Percentiles rank a stretch among this genome's conserved stretches.
Evolutionary conservation across 2,113 vertebrate genomes (phyloP).

Genomic region (Sylvia atricapilla): DNA sequence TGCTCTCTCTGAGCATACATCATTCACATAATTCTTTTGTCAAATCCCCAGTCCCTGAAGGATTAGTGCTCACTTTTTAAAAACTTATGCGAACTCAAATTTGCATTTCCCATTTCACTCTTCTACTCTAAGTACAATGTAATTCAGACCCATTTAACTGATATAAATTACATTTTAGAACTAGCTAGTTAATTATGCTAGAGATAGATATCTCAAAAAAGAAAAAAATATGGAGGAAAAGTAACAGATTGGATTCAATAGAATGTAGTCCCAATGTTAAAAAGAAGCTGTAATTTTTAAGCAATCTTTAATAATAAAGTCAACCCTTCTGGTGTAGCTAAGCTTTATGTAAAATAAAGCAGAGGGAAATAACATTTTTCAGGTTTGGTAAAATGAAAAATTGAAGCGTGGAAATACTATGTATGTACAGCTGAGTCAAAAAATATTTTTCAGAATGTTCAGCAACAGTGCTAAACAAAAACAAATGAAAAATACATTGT

Average conservation of each 20-base stretch:
- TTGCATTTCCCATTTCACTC: conserved; percentile 26
- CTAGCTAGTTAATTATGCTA: conserved; percentile 18
- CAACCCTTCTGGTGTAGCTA: not conserved
- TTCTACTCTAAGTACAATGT: not conserved
- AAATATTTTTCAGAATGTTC: not conserved
- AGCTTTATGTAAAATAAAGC: not conserved
- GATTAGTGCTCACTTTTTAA: conserved; percentile 6
- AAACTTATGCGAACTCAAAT: conserved; percentile 33
- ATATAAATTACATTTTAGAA: conserved; percentile 58
- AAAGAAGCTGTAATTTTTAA: not conserved
- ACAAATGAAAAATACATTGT: not conserved
- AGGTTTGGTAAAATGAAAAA: not conserved
- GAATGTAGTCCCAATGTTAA: not conserved
- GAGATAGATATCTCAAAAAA: not conserved
- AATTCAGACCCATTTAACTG: conserved; percentile 15
- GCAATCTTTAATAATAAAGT: not conserved
- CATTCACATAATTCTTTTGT: conserved; percentile 3
- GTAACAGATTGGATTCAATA: not conserved
- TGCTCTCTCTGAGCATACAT: not conserved
- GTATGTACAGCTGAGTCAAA: not conserved
- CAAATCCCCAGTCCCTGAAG: conserved; percentile 11
- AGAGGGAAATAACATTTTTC: not conserved
- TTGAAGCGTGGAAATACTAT: not conserved
- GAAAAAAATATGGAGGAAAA: not conserved
- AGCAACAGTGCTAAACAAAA: not conserved